These are phyloP conservation scores for Hypercompe scribonia DNA, from an alignment of 2,888 invertebrate genomes.

Conservation along the genomic window DNA sequence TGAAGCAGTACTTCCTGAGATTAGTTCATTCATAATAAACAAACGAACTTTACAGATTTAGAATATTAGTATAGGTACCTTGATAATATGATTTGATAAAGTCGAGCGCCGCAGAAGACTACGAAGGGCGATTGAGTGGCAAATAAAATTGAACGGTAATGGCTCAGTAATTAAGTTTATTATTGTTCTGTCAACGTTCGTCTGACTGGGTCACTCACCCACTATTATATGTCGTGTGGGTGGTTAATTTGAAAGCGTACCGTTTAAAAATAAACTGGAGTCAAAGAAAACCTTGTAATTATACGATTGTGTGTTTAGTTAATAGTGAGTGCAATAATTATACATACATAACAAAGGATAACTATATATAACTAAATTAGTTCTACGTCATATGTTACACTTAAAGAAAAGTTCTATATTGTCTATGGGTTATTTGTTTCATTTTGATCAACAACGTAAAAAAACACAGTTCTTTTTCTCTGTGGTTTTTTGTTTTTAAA, in stretches of 20 bases:
- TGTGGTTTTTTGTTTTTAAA: no score
- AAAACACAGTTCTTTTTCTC: no score
- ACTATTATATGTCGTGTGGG: slow-evolving; percentile 46
- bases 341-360: neutral
- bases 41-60: no score
- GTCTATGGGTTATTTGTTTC: no score
- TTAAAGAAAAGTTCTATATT: no score
- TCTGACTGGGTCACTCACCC: slow-evolving; percentile 60
- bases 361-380: neutral
- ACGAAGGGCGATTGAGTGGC: slow-evolving; percentile 33
- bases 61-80: neutral
- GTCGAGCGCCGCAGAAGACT: slow-evolving; percentile 21
- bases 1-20: no score
- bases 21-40: no score
- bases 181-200: slow-evolving; percentile 51
- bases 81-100: slow-evolving; percentile 31
- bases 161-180: slow-evolving; percentile 53
- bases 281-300: slow-evolving; percentile 15
- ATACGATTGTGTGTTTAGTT: neutral
- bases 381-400: no score
- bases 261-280: slow-evolving; percentile 41
- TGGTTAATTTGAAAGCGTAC: slow-evolving; percentile 47
- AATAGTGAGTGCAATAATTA: neutral
- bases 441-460: no score
- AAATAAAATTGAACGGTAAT: slow-evolving; percentile 45